Base-by-base conservation (phyloP, 2,888 invertebrate species). In the Drosophila limbata region DNA sequence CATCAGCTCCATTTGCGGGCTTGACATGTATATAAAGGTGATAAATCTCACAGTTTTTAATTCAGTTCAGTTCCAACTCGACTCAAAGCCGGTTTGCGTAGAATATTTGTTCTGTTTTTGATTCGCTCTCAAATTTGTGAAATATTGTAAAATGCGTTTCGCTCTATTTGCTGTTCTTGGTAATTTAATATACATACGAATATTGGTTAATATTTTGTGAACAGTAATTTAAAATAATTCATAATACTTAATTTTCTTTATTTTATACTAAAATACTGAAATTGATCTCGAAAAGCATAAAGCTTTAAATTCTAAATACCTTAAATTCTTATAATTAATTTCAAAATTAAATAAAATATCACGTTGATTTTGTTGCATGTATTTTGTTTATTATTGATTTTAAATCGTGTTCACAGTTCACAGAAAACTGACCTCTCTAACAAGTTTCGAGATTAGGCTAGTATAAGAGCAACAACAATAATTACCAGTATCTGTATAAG, bases 81-180 rank as follows among this genome's bases (percentile, higher is more conserved):
- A 72, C 67, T 53, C 64, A 56, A 79, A 83, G 80, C 83, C 79
- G 83, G 81, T 88, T 86, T 73, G 62, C 42, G 63, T 56, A 25
- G 31, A 56, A 60, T 51, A 67, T 65, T 37, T 5, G 13, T 37
- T n/a, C 37, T 8, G 28, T 40, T 56, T 35, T 37, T 37, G 5
- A 51, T 42, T 56, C 53, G 50, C 28, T 60, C 35, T 51, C 59
- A 13, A 66, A 47, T 70, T 72, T 66, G 60, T 61, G 68, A 60
- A 79, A 81, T 72, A 76, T 69, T 66, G 31, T 69, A 85, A 85
- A 83, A 91, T 91, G 91, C 91, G 91, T 80, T 90, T 90, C 70
- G 80, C 79, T 67, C 77, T 88, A 69, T 81, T 77, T 72, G 82
- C 71, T 74, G 75, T 90, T 50, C 64, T 90, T 53, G 89, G 90